A percentile compares a stretch with the other conserved stretches of the same genome.
These are phyloP conservation scores for Psylliodes chrysocephalus DNA, from an alignment of 2,888 invertebrate genomes.

Conservation along the genomic window DNA sequence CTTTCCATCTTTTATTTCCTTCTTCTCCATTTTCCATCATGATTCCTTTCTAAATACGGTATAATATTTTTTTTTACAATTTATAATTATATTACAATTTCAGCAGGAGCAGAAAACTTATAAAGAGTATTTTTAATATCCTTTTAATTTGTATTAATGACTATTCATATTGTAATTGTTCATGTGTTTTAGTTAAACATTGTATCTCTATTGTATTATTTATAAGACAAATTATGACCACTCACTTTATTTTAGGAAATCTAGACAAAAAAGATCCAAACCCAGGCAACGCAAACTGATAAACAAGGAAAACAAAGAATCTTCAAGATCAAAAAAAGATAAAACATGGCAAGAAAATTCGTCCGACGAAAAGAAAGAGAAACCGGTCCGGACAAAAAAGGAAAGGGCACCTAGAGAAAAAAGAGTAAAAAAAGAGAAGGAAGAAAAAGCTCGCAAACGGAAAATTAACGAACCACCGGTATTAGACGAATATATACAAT, in stretches of 20 bases:
- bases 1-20: not conserved
- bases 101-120: too few species aligned
- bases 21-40: too few species aligned
- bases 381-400: slow-evolving; percentile 7
- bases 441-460: slow-evolving; percentile 9
- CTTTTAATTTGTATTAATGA: too few species aligned
- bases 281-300: not conserved
- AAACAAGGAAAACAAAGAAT: not conserved
- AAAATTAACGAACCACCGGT: slow-evolving; percentile 36
- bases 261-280: not conserved
- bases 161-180: too few species aligned
- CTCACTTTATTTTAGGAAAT: slow-evolving; percentile 8
- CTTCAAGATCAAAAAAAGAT: not conserved
- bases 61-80: too few species aligned
- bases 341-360: too few species aligned
- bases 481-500: slow-evolving; percentile 63
- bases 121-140: too few species aligned
- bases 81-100: too few species aligned
- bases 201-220: too few species aligned
- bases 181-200: too few species aligned
- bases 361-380: not conserved
- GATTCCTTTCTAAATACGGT: too few species aligned
- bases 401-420: slow-evolving; percentile 21
- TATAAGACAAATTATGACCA: not conserved
- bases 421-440: slow-evolving; percentile 8